These are phyloP conservation scores for Prunella strophiata DNA, from an alignment of 2,797 vertebrate species.

Conservation along the genomic window DNA sequence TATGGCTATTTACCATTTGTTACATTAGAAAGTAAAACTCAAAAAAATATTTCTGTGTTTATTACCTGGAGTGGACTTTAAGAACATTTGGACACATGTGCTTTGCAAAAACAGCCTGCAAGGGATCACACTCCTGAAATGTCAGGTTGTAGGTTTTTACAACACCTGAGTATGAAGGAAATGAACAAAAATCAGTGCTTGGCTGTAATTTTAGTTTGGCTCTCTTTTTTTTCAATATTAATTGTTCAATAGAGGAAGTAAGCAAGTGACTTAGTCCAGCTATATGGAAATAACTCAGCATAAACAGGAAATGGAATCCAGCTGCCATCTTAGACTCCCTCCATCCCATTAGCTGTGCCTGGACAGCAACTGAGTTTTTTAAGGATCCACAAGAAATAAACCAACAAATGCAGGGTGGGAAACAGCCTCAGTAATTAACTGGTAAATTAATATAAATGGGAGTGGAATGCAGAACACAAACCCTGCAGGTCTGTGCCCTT, in stretches of 20 bases:
- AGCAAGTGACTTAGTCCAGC: neutral
- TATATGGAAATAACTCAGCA: neutral
- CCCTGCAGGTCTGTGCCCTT: neutral
- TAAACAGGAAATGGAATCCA: neutral
- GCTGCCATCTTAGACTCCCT: neutral
- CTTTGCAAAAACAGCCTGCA: constrained; percentile 89
- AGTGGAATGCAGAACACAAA: neutral
- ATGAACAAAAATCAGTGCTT: neutral
- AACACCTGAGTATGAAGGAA: constrained; percentile 81
- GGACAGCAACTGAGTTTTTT: neutral
- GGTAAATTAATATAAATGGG: neutral
- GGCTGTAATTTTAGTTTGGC: neutral
- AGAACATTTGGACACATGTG: constrained; percentile 86
- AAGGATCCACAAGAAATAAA: neutral
- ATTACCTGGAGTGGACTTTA: constrained; percentile 88
- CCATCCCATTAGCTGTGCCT: neutral
- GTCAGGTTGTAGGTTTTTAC: constrained; percentile 89
- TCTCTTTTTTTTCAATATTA: too few relatives aligned
- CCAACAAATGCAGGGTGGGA: neutral
- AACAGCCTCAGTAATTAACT: neutral
- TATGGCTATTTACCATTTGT: neutral
- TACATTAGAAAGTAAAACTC: neutral
- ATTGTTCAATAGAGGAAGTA: neutral
- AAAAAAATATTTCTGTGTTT: neutral
- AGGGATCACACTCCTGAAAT: constrained; percentile 88